Percentiles rank a stretch among this genome's conserved stretches.
These are phyloP conservation scores for Mimachlamys varia DNA, from an alignment of 2,888 invertebrate genomes.

Conservation along the genomic window DNA sequence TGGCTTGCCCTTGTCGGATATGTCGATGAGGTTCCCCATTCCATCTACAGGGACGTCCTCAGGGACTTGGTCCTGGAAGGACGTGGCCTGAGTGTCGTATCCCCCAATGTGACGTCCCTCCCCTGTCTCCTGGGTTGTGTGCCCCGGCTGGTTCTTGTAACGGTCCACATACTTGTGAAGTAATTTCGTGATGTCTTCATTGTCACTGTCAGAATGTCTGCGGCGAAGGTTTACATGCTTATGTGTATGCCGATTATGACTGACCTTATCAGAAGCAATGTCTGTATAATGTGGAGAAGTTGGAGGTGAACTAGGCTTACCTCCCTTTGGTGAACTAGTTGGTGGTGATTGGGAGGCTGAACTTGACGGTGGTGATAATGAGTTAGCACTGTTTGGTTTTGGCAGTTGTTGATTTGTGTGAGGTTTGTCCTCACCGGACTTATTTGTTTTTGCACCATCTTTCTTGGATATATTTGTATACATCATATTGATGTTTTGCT, in stretches of 20 bases:
- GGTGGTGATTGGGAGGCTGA: conserved; percentile 56
- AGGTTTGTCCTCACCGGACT: conserved; percentile 48
- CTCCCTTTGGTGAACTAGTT: conserved; percentile 52
- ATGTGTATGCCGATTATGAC: conserved; percentile 75
- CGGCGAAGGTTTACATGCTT: conserved; percentile 70
- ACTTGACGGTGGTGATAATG: conserved; percentile 41
- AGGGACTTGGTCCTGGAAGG: conserved; percentile 64
- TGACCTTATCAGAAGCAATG: conserved; percentile 76
- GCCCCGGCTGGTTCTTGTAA: conserved; percentile 56
- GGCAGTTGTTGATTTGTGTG: neutral
- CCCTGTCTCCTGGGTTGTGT: conserved; percentile 40
- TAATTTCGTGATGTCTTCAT: conserved; percentile 70
- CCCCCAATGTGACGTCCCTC: conserved; percentile 54
- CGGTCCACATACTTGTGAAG: conserved; percentile 61
- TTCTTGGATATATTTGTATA: conserved; percentile 65
- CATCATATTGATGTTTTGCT: conserved; percentile 72
- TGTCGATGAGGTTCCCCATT: conserved; percentile 66
- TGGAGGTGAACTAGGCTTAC: conserved; percentile 60
- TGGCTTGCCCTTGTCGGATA: conserved; percentile 56
- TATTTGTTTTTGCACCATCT: conserved; percentile 41
- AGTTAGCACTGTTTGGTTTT: conserved; percentile 17
- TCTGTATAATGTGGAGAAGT: conserved; percentile 72
- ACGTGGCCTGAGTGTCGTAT: conserved; percentile 66
- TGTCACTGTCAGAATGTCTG: conserved; percentile 77
- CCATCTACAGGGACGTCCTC: conserved; percentile 64